phyloP scores from a whole-genome alignment of 2,113 vertebrate species.

The Elephantulus edwardii region DNA sequence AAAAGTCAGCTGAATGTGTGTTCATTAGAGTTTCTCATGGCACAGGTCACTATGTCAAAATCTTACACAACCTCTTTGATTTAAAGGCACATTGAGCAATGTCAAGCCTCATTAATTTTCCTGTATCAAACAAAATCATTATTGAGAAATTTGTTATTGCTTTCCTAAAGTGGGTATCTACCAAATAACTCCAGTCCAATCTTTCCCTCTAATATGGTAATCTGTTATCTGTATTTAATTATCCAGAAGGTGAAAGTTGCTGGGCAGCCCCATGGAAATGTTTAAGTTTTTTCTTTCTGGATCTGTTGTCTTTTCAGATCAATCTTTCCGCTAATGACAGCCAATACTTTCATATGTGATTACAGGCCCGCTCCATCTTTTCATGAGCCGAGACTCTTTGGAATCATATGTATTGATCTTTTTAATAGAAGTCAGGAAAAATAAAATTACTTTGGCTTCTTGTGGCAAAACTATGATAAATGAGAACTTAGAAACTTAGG shows the following conservation, averaged over 20 bases:
- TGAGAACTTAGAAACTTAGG: slow-evolving; percentile 88
- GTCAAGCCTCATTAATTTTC: slow-evolving; percentile 72
- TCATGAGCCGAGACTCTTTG: slow-evolving; percentile 89
- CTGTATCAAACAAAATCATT: slow-evolving; percentile 80
- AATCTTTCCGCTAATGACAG: slow-evolving; percentile 89
- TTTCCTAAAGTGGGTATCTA: slow-evolving; percentile 79
- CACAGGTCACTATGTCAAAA: slow-evolving; percentile 64
- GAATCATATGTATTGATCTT: slow-evolving; percentile 93
- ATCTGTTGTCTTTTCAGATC: slow-evolving; percentile 85
- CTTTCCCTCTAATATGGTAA: slow-evolving; percentile 84
- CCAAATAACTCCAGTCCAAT: slow-evolving; percentile 80
- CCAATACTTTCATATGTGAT: slow-evolving; percentile 93
- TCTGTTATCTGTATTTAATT: slow-evolving; percentile 88
- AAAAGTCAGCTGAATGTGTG: not conserved
- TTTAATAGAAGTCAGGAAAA: slow-evolving; percentile 94
- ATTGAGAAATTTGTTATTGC: slow-evolving; percentile 79
- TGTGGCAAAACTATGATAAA: slow-evolving; percentile 90
- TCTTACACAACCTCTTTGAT: slow-evolving; percentile 46
- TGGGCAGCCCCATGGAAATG: slow-evolving; percentile 83
- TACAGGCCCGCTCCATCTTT: slow-evolving; percentile 90
- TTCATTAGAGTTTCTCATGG: slow-evolving; percentile 49
- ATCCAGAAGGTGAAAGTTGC: slow-evolving; percentile 86
- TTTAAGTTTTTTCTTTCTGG: slow-evolving; percentile 82
- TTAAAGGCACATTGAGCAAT: slow-evolving; percentile 64
- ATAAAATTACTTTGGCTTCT: slow-evolving; percentile 90